phyloP scores from a whole-genome alignment of 2,797 vertebrate species.

The Cossypha dichroa region DNA sequence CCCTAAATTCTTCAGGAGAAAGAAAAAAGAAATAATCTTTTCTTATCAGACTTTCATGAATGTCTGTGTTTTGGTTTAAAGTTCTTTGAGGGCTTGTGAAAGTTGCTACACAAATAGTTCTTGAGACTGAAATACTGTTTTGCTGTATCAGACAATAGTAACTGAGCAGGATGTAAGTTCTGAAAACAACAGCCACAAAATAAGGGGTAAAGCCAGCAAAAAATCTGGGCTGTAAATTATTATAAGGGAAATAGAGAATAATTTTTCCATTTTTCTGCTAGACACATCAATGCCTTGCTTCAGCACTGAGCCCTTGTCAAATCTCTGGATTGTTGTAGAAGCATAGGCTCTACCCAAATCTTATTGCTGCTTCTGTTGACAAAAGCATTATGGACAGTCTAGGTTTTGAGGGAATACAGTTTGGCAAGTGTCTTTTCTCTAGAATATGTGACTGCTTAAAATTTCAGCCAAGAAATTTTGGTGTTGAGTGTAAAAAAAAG shows the following conservation, averaged over 20 bases:
- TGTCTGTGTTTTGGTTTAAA: neutral
- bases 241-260: neutral
- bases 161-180: neutral
- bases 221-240: neutral
- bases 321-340: neutral
- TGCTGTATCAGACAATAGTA: neutral
- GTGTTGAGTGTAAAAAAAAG: neutral
- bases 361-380: neutral
- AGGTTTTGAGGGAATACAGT: neutral
- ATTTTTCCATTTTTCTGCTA: neutral
- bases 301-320: neutral
- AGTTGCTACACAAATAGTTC: neutral
- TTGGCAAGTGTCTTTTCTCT: neutral
- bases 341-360: neutral
- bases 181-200: neutral
- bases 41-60: neutral
- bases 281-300: neutral
- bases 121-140: neutral
- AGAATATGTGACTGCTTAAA: neutral
- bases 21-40: neutral
- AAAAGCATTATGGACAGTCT: neutral
- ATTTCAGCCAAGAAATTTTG: neutral
- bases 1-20: neutral
- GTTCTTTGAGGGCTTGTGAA: neutral
- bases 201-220: neutral